Conservation (phyloP, 2,797 vertebrate genomes). For the Myotis vivesi region DNA sequence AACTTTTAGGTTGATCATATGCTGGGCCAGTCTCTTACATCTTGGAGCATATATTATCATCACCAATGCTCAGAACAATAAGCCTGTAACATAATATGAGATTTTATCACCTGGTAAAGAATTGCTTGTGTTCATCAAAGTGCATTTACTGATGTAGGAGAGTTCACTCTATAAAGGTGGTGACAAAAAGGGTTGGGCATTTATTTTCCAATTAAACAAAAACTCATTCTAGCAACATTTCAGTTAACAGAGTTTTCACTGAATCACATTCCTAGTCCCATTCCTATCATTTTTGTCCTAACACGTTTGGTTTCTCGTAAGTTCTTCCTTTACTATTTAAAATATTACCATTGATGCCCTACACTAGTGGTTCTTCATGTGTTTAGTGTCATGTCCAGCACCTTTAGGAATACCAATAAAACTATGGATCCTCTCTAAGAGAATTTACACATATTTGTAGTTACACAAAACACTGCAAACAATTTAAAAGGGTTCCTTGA, state of each 20-base stretch:
- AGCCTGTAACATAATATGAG: neutral
- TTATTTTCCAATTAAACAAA: conserved; percentile 30
- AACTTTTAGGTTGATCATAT: conserved; percentile 8
- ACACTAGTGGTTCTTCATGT: neutral
- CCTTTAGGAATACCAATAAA: conserved; percentile 42
- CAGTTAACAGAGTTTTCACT: neutral
- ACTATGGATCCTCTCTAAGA: neutral
- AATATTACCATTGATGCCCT: neutral
- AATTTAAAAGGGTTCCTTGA: conserved; percentile 21
- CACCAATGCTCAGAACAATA: neutral
- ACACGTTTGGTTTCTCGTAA: neutral
- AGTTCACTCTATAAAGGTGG: neutral
- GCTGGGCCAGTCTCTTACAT: neutral
- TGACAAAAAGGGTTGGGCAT: neutral
- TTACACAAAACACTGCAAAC: neutral
- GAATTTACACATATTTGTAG: neutral
- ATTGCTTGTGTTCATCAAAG: neutral
- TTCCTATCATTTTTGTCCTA: neutral
- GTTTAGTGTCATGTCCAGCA: neutral
- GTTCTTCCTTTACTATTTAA: neutral
- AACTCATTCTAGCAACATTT: neutral
- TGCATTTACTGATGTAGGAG: neutral
- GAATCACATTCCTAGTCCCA: neutral
- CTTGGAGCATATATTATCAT: neutral
- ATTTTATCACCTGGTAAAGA: conserved; percentile 19